Conservation (phyloP, 2,797 vertebrate species). For the Todus mexicanus region DNA sequence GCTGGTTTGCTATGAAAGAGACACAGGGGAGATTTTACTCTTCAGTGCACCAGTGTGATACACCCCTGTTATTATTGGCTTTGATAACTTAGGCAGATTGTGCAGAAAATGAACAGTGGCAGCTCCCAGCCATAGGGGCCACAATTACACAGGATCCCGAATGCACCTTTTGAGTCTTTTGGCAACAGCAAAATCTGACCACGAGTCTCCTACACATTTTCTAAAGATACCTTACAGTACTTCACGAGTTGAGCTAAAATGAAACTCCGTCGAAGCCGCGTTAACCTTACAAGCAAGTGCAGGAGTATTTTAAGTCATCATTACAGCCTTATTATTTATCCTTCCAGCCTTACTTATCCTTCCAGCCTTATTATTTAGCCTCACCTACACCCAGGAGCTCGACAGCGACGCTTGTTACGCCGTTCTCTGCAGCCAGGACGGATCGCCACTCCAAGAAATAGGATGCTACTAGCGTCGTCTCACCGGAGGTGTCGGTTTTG, state of each 20-base stretch:
- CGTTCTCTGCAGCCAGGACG: conserved; percentile 83
- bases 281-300: background rate
- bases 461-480: conserved; percentile 89
- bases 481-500: conserved; percentile 87
- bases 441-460: conserved; percentile 95
- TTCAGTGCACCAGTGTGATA: background rate
- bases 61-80: background rate
- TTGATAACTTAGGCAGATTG: background rate
- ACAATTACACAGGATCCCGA: background rate
- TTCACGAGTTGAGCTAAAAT: background rate
- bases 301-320: background rate
- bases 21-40: background rate
- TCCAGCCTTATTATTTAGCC: conserved; percentile 31
- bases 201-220: background rate
- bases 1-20: background rate
- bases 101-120: background rate
- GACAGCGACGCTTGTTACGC: conserved; percentile 82
- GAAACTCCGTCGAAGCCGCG: background rate
- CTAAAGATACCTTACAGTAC: background rate
- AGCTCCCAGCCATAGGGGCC: background rate
- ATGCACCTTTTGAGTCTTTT: background rate
- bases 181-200: background rate
- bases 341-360: conserved; percentile 61
- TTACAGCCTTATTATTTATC: background rate
- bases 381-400: conserved; percentile 97